phyloP scores from a whole-genome alignment of 2,888 invertebrate genomes.

The Amphipoea oculea region DNA sequence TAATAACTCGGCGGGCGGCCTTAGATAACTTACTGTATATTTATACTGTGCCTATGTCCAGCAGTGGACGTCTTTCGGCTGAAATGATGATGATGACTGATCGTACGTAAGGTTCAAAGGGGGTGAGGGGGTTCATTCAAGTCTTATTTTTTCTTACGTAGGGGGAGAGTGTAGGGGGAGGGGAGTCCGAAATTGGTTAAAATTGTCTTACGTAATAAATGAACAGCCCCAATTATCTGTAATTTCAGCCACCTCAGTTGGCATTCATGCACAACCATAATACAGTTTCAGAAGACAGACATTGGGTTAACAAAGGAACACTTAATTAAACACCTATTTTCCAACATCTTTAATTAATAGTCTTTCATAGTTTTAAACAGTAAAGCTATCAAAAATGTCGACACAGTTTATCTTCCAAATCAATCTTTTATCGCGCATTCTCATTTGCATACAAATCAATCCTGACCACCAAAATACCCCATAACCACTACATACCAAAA shows the following conservation, averaged over 20 bases:
- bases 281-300: not conserved
- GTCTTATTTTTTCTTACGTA: no score
- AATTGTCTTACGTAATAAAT: no score
- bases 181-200: no score
- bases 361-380: not conserved
- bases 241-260: not conserved
- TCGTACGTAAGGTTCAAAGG: no score
- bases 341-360: not conserved
- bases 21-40: no score
- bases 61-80: no score
- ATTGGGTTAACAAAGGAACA: no score
- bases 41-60: no score
- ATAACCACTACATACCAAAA: slow-evolving; percentile 15
- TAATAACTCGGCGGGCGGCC: no score
- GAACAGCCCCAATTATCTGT: not conserved
- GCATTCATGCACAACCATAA: not conserved
- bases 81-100: no score
- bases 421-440: not conserved
- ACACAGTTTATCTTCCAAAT: not conserved
- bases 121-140: no score
- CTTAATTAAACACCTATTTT: not conserved
- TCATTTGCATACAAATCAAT: slow-evolving; percentile 49
- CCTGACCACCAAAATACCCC: not conserved
- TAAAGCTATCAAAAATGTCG: not conserved
- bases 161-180: no score